Evolutionary conservation across 2,113 vertebrate genomes (phyloP), one percentile per base, ranked within the genome.

Genomic region (Tachysurus vachellii): DNA sequence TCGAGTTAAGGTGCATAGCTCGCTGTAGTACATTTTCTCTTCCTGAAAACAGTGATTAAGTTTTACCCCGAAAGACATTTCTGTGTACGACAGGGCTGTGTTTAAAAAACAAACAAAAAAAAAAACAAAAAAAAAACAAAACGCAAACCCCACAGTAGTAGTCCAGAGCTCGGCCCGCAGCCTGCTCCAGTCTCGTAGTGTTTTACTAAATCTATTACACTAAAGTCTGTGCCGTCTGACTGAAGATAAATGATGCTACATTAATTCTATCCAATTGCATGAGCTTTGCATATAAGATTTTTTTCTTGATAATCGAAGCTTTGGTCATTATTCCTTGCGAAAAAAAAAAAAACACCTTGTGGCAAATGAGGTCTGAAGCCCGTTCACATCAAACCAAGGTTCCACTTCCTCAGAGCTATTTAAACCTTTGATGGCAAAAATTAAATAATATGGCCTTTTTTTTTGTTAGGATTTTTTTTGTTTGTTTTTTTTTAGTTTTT

Each of bases 391-490:
- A 93, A 94, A 94, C 91, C 92, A 95, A 95, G 94, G 94, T 94
- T 95, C 94, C 95, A 95, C 94, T 93, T 93, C 93, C 91, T 90
- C 92, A 92, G 84, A 93, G 93, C 93, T 92, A 92, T 93, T 94
- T 93, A 92, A 91, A 94, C 91, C 86, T 94, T 93, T 94, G 91
- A 94, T 92, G 21, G 10, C 93, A 95, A 92, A 94, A 95, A 94
- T 95, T 94, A 95, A 95, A 95, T 94, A 95, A 94, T 95, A 95
- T 95, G 94, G 94, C 95, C 93, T 94, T 95, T 94, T 92, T 81
- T 71, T 87, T 87, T 94, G 94, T 94, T 91, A 36, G 2, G 36
- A 36, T 88, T 85, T 64, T 82, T 88, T 94, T 57, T 57, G 4
- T 1, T 94, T 94, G 21, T 62, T 26, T 7, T 57, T 57, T 57